Conservation (phyloP, 37 sponge, comb jelly and placozoan genomes). For the Halisarca cf. caerulea region DNA sequence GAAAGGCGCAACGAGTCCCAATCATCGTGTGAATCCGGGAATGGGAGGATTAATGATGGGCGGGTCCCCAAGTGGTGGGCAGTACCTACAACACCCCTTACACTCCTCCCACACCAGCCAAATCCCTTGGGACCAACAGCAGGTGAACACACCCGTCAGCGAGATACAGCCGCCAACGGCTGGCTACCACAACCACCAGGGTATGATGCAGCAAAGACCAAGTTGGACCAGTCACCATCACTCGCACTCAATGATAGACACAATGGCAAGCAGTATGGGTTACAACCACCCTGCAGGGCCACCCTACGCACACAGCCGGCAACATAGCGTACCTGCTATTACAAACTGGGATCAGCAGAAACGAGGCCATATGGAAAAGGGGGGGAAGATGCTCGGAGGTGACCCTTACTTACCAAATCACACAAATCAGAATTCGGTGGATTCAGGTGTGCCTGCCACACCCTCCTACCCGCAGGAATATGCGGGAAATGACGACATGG, state of each 20-base stretch:
- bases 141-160: not conserved
- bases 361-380: too few relatives aligned
- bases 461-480: constrained; percentile 10
- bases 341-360: too few relatives aligned
- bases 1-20: not conserved
- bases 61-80: not conserved
- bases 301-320: too few relatives aligned
- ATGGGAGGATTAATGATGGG: too few relatives aligned
- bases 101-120: not conserved
- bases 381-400: not conserved
- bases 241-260: too few relatives aligned
- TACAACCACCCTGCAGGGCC: too few relatives aligned
- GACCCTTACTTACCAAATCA: constrained; percentile 12
- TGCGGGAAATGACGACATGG: constrained; percentile 11
- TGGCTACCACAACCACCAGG: not conserved
- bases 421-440: not conserved
- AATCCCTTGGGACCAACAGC: not conserved
- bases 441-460: constrained; percentile 17
- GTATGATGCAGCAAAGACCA: not conserved
- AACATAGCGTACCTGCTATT: too few relatives aligned
- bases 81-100: not conserved
- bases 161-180: not conserved
- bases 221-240: not conserved
- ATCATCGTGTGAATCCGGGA: not conserved
- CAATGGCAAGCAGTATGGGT: too few relatives aligned